phyloP scores from a whole-genome alignment of 2,113 vertebrate genomes.

The Tachysurus fulvidraco region DNA sequence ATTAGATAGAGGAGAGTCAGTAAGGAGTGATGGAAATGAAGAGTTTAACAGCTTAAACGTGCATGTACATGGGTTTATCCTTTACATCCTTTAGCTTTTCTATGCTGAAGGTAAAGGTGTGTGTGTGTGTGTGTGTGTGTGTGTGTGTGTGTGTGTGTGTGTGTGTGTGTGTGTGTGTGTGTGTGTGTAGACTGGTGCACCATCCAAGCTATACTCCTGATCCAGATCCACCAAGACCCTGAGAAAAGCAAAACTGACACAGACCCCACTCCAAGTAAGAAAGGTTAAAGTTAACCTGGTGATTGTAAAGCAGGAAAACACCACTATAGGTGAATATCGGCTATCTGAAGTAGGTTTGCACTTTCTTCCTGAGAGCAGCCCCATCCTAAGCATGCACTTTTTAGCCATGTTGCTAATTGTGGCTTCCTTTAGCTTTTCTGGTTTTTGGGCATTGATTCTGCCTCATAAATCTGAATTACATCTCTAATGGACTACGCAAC shows the following conservation, averaged over 20 bases:
- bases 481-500: neutral
- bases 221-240: no score
- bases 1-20: no score
- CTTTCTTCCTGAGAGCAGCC: neutral
- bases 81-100: no score
- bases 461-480: slow-evolving; percentile 26
- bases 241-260: neutral
- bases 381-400: neutral
- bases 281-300: neutral
- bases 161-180: no score
- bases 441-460: slow-evolving; percentile 24
- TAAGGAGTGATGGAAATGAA: neutral
- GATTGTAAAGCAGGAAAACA: neutral
- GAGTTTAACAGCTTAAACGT: neutral
- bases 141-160: no score
- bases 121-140: neutral
- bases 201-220: no score
- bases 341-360: neutral
- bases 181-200: neutral
- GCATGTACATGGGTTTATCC: neutral
- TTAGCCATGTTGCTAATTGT: neutral
- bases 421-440: slow-evolving; percentile 12
- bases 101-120: neutral
- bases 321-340: neutral
- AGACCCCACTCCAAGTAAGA: neutral